Base-by-base conservation (phyloP, 30 jellyfish, hydroid and myxozoan genomes). In the Chrysaora quinquecirrha region DNA sequence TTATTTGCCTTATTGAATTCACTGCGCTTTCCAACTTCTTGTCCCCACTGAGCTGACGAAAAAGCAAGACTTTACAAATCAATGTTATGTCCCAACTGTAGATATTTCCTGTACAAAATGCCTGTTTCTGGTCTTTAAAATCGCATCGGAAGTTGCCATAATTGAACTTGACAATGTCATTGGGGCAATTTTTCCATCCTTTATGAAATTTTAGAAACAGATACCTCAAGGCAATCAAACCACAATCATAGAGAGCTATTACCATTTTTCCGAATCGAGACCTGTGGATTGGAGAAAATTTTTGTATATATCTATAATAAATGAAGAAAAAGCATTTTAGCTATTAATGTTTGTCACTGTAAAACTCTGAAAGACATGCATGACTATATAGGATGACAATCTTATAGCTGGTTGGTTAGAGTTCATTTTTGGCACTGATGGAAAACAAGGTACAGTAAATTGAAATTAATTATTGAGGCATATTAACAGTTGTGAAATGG, bases 1-100 rank as follows among this genome's bases (percentile, higher is more conserved):
- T 76, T 19, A 76, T 22, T 10, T 76, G 68, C 18, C n/a, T 29
- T 2, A 76, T 16, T n/a, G n/a, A n/a, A n/a, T n/a, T n/a, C n/a
- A n/a, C n/a, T n/a, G n/a, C n/a, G n/a, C n/a, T n/a, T n/a, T n/a
- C n/a, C n/a, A n/a, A n/a, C n/a, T n/a, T n/a, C n/a, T 27, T 29
- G 48, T 46, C 33, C 2, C 46, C 0, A 10, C 68, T 25, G 1
- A 54, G 68, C 48, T 76, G 31, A 25, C 68, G 54, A 48, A 10
- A 20, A 1, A 29, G 66, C 38, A 76, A 28, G 1, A 78, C 89
- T 78, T 78, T 78, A 21, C 71, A 16, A 33, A 63, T 49, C 73
- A 78, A 64, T 30, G 89, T 34, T 20, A 78, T 23, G 68, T 78
- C 89, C 89, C 89, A 78, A 16, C 43, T 12, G n/a, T 23, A 28